Conservation (phyloP, 2,797 vertebrate species). For the Megalops cyprinoides region DNA sequence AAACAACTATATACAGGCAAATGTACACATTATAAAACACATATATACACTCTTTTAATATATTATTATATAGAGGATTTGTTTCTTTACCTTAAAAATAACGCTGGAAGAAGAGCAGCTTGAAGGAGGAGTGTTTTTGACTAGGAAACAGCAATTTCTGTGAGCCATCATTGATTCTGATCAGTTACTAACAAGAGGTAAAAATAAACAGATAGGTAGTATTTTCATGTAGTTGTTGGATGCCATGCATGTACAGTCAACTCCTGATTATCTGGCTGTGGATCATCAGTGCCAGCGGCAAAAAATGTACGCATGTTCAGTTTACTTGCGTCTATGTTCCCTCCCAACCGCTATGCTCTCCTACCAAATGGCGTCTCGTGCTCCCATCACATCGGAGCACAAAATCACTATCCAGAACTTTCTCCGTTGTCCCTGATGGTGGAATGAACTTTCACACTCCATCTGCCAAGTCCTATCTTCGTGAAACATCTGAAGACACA, state of each 20-base stretch:
- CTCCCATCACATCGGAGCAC: too few species aligned
- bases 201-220: constrained; percentile 73
- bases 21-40: constrained; percentile 85
- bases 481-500: too few species aligned
- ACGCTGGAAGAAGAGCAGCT: constrained; percentile 70
- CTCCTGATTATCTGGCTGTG: too few species aligned
- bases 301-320: too few species aligned
- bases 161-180: constrained; percentile 26
- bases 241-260: constrained; percentile 55
- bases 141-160: neutral
- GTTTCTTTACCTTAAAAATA: constrained; percentile 62
- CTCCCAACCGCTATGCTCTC: too few species aligned
- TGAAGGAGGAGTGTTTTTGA: constrained; percentile 68
- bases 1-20: constrained; percentile 81
- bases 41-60: constrained; percentile 86
- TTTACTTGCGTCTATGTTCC: too few species aligned
- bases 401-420: too few species aligned
- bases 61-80: constrained; percentile 87
- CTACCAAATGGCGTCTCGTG: too few species aligned
- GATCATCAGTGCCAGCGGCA: too few species aligned
- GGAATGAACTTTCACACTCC: too few species aligned
- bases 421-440: too few species aligned
- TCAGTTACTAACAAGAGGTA: constrained; percentile 37
- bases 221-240: constrained; percentile 80
- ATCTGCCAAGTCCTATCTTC: too few species aligned